Percentiles rank a stretch among this genome's conserved stretches.
These are phyloP conservation scores for Myotis vivesi DNA, from an alignment of 2,797 vertebrate species.

Conservation along the genomic window DNA sequence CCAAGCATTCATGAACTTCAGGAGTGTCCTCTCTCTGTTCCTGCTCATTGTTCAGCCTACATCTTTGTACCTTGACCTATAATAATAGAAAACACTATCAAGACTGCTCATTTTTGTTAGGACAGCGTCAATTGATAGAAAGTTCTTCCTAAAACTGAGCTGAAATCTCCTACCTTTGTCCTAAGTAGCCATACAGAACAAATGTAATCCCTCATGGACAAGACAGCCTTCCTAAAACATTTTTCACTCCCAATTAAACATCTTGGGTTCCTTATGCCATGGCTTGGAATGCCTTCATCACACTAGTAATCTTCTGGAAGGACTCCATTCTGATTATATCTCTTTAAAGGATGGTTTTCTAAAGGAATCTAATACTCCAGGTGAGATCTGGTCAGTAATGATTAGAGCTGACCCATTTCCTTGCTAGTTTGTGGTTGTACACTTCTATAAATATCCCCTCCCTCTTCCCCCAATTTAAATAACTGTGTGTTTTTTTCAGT, in stretches of 20 bases:
- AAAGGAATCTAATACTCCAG: background rate
- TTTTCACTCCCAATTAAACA: slow-evolving; percentile 20
- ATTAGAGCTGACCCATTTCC: background rate
- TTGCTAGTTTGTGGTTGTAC: background rate
- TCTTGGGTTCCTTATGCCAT: background rate
- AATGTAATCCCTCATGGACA: background rate
- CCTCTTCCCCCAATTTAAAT: background rate
- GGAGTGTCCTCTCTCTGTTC: background rate
- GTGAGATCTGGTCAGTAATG: background rate
- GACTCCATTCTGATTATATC: background rate
- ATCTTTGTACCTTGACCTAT: background rate
- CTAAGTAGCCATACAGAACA: background rate
- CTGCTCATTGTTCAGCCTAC: background rate
- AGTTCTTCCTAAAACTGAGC: background rate
- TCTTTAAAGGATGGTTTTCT: slow-evolving; percentile 30
- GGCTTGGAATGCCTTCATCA: background rate
- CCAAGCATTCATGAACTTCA: background rate
- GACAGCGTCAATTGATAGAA: background rate
- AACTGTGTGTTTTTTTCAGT: background rate
- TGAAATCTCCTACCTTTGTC: slow-evolving; percentile 17
- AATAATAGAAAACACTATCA: background rate
- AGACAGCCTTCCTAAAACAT: background rate
- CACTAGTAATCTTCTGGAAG: slow-evolving; percentile 18
- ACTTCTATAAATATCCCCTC: slow-evolving; percentile 3
- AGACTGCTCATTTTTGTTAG: background rate